Evolutionary conservation across 1,140 invertebrate genomes (phyloP).

Genomic region (Drosophila hydei): DNA sequence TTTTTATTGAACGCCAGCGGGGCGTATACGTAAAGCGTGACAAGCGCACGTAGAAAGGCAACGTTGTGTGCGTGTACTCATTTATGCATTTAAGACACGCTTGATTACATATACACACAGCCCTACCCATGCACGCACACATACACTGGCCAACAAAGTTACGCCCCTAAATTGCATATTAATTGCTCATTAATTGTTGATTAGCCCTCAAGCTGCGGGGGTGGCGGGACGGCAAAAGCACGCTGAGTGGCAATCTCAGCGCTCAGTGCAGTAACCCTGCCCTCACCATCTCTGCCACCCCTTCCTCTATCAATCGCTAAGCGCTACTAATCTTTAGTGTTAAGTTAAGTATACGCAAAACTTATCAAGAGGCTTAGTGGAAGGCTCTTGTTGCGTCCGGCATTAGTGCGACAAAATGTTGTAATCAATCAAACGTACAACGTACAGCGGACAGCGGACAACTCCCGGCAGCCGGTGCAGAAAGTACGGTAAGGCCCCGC

Average conservation of each 20-base stretch:
- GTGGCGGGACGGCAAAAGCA: constrained; percentile 21
- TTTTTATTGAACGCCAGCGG: neutral
- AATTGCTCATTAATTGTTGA: constrained; percentile 82
- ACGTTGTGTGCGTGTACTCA: constrained; percentile 46
- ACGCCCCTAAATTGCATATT: constrained; percentile 72
- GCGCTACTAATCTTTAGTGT: constrained; percentile 56
- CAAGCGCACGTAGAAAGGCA: constrained; percentile 2
- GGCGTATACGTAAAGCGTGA: constrained; percentile 32
- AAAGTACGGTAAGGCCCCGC: constrained; percentile 14
- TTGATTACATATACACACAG: constrained; percentile 38
- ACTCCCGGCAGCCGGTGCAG: neutral
- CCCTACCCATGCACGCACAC: neutral
- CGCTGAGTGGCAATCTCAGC: constrained; percentile 38
- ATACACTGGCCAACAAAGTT: constrained; percentile 13
- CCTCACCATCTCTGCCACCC: neutral
- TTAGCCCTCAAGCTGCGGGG: constrained; percentile 67
- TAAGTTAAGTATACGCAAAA: constrained; percentile 69
- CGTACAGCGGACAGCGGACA: constrained; percentile 12
- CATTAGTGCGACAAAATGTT: constrained; percentile 77
- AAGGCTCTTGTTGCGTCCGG: constrained; percentile 37
- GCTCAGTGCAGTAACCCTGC: neutral
- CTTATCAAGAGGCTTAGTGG: constrained; percentile 53
- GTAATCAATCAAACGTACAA: constrained; percentile 74
- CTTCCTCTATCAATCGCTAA: constrained; percentile 6
- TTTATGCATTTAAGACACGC: constrained; percentile 70